Base-by-base conservation (phyloP, 2,113 vertebrate species). In the Neogale vison region DNA sequence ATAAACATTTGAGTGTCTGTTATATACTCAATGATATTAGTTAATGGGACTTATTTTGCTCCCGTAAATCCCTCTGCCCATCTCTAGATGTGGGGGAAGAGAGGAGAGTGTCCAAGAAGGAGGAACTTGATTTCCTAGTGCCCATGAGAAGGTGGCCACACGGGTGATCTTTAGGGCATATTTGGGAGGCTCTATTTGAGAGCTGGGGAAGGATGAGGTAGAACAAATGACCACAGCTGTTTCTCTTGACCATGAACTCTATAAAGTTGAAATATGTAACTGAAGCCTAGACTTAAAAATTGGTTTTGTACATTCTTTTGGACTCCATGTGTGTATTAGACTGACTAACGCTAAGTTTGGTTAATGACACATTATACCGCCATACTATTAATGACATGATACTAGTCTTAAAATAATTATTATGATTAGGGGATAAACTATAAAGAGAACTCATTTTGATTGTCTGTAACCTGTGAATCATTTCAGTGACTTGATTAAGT, bases 401-500 rank as follows among this genome's bases (percentile, higher is more conserved):
- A 42, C 7, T 67, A 26, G 29, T 63, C 13, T 94, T 94, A 69
- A 97, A 52, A 82, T 24, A 59, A 34, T 34, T 88, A 52, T 42
- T 92, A 63, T 77, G 65, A 67, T 55, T 77, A 80, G 4, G 36
- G 55, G 23, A 92, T n/a, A 67, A 87, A 57, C 9, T 76, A 63
- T 90, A 50, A 91, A 88, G 45, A 93, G n/a, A n/a, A 63, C 45
- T 91, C 17, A 5, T 83, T 96, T 88, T 93, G 17, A 93, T 63
- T 87, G 72, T 65, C 8, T 84, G 14, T 63, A 6, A 6, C 57
- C 15, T 65, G 0, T 88, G 77, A 82, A 26, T 96, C 34, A 42
- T 63, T 95, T 96, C 24, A 94, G 74, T 90, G 45, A 90, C 76
- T 77, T 77, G 24, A 93, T 84, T 90, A 90, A 91, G 52, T 90